Conservation (phyloP, 37 sponge, comb jelly and placozoan species). For the Lycopodina hypogea region DNA sequence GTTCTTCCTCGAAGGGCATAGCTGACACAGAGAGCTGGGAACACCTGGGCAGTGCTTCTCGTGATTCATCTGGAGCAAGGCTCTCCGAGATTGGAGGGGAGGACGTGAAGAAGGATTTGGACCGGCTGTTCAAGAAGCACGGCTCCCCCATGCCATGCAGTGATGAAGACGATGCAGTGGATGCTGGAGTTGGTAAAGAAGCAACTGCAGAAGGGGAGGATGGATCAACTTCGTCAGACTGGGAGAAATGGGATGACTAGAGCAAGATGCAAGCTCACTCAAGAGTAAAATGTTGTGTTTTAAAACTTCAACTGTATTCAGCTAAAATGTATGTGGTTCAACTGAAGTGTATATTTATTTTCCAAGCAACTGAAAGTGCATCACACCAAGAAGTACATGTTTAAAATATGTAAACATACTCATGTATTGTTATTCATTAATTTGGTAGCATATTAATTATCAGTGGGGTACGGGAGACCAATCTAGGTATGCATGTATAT, state of each 20-base stretch:
- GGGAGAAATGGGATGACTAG: slow-evolving; percentile 65
- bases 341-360: no score
- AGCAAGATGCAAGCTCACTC: no score
- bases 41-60: neutral
- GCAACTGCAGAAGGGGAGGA: neutral
- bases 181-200: neutral
- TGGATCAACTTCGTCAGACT: slow-evolving; percentile 33
- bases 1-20: neutral
- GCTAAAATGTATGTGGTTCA: no score
- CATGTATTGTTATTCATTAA: no score
- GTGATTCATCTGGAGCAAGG: slow-evolving; percentile 5
- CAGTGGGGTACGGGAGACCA: no score
- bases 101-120: neutral
- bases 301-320: no score
- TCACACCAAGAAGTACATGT: no score
- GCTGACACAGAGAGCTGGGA: slow-evolving; percentile 28
- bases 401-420: no score
- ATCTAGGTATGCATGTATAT: no score
- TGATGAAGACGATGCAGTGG: neutral
- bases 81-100: slow-evolving; percentile 2
- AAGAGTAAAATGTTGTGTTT: neutral
- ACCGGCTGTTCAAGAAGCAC: neutral
- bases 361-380: no score
- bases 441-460: no score
- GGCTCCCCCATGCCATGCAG: neutral